A percentile compares a stretch with the other conserved stretches of the same genome.
Conservation (phyloP, 2,888 invertebrate genomes). For the Entomobrya multifasciata region DNA sequence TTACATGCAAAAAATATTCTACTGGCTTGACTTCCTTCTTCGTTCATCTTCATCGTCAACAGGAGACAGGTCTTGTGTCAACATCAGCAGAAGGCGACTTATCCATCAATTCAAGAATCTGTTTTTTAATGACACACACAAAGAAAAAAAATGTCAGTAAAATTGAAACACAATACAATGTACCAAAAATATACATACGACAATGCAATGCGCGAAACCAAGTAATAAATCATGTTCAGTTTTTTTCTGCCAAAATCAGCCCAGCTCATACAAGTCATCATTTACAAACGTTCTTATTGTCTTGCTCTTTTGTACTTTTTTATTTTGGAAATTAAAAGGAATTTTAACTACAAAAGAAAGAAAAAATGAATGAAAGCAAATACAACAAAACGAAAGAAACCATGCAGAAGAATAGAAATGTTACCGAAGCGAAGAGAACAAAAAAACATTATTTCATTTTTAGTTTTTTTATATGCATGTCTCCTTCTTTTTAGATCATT, state of each 20-base stretch:
- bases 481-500: not conserved
- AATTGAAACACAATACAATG: constrained; percentile 8
- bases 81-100: constrained; percentile 77
- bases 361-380: constrained; percentile 8
- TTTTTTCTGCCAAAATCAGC: constrained; percentile 63
- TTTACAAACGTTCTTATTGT: constrained; percentile 44
- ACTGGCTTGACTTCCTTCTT: not conserved
- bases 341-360: constrained; percentile 53
- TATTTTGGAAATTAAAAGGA: constrained; percentile 38
- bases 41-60: constrained; percentile 58
- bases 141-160: constrained; percentile 57
- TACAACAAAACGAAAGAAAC: constrained; percentile 17
- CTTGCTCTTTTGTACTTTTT: not conserved
- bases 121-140: constrained; percentile 22
- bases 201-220: constrained; percentile 12
- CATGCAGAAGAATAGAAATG: constrained; percentile 10
- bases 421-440: not conserved
- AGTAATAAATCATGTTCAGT: constrained; percentile 64
- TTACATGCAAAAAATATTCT: constrained; percentile 17
- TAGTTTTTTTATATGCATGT: not conserved
- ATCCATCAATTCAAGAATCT: constrained; percentile 78
- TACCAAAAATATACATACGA: constrained; percentile 14
- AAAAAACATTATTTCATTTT: not conserved
- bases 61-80: constrained; percentile 79
- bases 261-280: constrained; percentile 49